phyloP scores from a whole-genome alignment of 2,888 invertebrate species.

The Tetropium fuscum region DNA sequence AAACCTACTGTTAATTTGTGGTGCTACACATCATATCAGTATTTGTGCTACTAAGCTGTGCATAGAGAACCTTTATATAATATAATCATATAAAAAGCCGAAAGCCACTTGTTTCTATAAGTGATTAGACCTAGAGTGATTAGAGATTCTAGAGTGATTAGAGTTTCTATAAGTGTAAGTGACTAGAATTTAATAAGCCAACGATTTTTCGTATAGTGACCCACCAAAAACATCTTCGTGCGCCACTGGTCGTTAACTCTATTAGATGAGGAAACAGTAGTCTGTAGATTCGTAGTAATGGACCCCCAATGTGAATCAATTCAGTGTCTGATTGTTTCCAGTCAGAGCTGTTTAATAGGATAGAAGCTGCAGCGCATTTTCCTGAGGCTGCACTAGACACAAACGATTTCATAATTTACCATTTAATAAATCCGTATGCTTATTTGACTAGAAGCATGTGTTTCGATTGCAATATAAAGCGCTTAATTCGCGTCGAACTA shows the following conservation, averaged over 20 bases:
- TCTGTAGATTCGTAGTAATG: constrained; percentile 62
- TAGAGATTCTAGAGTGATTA: too few species aligned
- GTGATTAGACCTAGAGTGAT: too few species aligned
- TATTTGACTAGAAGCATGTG: constrained; percentile 34
- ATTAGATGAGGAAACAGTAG: constrained; percentile 54
- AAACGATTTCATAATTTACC: constrained; percentile 61
- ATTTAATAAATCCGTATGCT: constrained; percentile 51
- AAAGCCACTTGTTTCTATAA: too few species aligned
- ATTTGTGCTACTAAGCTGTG: too few species aligned
- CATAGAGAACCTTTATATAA: too few species aligned
- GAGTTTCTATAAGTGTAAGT: too few species aligned
- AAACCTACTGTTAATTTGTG: too few species aligned
- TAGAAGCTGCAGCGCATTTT: constrained; percentile 44
- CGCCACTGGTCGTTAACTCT: constrained; percentile 44
- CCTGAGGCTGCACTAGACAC: constrained; percentile 61
- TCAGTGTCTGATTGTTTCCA: constrained; percentile 66
- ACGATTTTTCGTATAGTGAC: too few species aligned
- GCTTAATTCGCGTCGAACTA: background rate
- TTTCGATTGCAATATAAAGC: background rate
- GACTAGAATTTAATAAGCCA: too few species aligned
- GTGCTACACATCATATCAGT: too few species aligned
- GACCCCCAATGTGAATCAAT: constrained; percentile 67
- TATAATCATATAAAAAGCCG: too few species aligned
- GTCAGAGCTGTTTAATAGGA: constrained; percentile 65
- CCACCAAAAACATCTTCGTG: constrained; percentile 3